These are phyloP conservation scores for Tupaia tana DNA, from an alignment of 2,113 vertebrate genomes.

Conservation along the genomic window DNA sequence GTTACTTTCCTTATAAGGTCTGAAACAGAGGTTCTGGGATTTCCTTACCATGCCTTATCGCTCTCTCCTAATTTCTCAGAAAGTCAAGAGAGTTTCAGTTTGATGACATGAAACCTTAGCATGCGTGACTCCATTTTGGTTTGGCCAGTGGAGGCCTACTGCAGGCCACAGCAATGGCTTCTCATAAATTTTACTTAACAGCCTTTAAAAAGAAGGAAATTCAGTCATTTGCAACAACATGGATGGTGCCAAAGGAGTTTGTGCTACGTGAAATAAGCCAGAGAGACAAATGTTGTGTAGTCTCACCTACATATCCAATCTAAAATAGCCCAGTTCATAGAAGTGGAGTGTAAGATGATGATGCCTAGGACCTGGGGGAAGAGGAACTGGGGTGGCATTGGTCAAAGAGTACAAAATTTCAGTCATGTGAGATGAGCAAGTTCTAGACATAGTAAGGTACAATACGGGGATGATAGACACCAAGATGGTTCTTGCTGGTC, in stretches of 20 bases:
- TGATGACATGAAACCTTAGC: no score
- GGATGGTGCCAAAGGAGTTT: not conserved
- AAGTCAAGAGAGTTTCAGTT: no score
- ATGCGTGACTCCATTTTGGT: no score
- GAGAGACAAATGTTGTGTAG: not conserved
- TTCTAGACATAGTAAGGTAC: not conserved
- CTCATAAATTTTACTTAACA: not conserved
- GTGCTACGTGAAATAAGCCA: not conserved
- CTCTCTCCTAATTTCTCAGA: no score
- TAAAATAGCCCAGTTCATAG: not conserved
- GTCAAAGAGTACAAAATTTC: not conserved
- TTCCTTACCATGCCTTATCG: no score
- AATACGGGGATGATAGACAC: not conserved
- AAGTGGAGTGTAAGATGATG: not conserved
- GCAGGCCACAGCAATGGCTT: no score
- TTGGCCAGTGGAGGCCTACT: no score
- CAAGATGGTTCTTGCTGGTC: not conserved
- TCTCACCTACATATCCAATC: not conserved
- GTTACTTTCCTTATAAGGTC: no score
- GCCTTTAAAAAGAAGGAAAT: not conserved
- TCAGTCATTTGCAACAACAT: not conserved
- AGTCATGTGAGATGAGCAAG: not conserved
- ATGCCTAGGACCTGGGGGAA: not conserved
- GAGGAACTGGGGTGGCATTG: no score
- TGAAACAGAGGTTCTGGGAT: no score